Evolutionary conservation across 2,113 vertebrate species (phyloP), one percentile per base, ranked within the genome.

Genomic region (Eurypyga helias): DNA sequence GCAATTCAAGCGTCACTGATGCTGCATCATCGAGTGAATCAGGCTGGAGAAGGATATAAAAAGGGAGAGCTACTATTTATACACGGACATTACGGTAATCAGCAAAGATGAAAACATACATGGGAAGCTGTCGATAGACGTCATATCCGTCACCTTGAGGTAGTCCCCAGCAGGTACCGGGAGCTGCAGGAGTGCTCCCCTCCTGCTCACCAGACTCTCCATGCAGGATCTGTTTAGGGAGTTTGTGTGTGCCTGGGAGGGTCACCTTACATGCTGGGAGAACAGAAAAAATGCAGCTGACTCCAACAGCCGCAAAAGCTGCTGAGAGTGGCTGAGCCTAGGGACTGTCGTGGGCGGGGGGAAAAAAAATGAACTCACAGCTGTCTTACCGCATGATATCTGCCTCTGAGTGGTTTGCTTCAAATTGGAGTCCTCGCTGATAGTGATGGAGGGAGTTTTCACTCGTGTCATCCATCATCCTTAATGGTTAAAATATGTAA

Each of bases 11-110:
- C 73, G 15, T 96, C 94, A 94, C 93, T 89, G 81, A 85, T 4
- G 13, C 90, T 81, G 80, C 87, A 95, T 92, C 86, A 89, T 36
- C 20, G 19, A 96, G 45, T 93, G 92, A 94, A 93, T 96, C 95
- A 96, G 93, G 87, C 95, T 83, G 66, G 28, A 92, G 94, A 71
- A 67, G 41, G 41, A 94, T 97, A 96, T 96, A 97, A 97, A 97
- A 97, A 87, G 83, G 62, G 83, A 96, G 70, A 96, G 91, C 93
- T 87, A 7, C 93, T 97, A 92, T 82, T 91, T 96, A 95, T 95
- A 91, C 49, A 71, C 49, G 11, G 77, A 51, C 82, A 51, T 79
- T 87, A 43, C 0, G 1, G 29, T 49, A 67, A 84, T 52, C 89
- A 82, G 77, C 34, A 89, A 57, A 69, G 69, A 91, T n/a, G 65